Conservation (phyloP, 2,113 vertebrate genomes). For the Hippocampus zosterae region DNA sequence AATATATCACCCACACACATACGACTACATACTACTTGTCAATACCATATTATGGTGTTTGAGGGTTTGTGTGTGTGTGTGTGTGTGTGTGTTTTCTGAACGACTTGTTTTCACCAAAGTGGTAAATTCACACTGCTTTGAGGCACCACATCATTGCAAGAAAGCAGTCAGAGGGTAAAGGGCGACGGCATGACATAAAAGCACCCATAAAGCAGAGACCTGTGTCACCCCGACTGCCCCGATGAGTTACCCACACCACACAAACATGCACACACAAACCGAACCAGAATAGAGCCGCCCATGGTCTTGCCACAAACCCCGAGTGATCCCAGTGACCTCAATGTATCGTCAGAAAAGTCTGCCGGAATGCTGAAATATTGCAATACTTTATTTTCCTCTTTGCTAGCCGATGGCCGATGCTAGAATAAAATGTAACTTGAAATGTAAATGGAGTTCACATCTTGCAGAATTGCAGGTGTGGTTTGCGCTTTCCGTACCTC, state of each 20-base stretch:
- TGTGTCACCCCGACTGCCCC: constrained; percentile 67
- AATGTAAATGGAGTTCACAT: constrained; percentile 20
- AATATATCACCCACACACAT: background rate
- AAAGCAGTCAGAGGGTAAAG: constrained; percentile 52
- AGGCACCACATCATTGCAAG: constrained; percentile 62
- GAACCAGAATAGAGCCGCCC: constrained; percentile 64
- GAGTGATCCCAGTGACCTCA: constrained; percentile 55
- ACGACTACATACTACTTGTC: background rate
- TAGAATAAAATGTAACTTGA: background rate
- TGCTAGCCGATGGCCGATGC: background rate
- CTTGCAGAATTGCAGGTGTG: constrained; percentile 29
- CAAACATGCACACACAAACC: constrained; percentile 27
- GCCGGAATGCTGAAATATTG: constrained; percentile 27
- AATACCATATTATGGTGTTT: background rate
- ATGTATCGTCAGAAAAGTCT: constrained; percentile 35
- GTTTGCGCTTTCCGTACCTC: constrained; percentile 44
- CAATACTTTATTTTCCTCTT: background rate
- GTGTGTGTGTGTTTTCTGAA: constrained; percentile 51
- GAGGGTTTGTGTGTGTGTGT: background rate
- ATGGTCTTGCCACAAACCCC: constrained; percentile 58
- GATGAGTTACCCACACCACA: constrained; percentile 18
- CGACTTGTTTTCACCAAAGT: constrained; percentile 56
- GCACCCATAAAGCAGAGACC: constrained; percentile 63
- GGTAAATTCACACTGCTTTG: constrained; percentile 58
- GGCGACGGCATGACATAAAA: constrained; percentile 62